These are phyloP conservation scores for Tamias sibiricus DNA, from an alignment of 2,113 vertebrate species.

Conservation along the genomic window DNA sequence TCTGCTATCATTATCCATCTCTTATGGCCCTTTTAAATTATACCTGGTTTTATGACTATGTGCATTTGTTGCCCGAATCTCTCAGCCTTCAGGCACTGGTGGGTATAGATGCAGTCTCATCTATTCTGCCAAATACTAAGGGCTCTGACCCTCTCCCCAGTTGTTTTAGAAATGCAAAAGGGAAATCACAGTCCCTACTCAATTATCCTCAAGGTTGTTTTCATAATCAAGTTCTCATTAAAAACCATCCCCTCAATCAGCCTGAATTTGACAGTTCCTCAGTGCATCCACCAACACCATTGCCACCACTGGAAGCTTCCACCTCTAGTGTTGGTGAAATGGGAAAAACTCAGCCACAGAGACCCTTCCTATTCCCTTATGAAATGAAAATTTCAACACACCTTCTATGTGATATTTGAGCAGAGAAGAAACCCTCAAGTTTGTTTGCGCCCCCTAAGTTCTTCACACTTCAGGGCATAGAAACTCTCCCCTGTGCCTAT, in stretches of 20 bases:
- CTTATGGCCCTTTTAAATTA: slow-evolving; percentile 45
- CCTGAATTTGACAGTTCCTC: neutral
- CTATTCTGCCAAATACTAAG: neutral
- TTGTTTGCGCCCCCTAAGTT: neutral
- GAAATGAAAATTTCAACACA: neutral
- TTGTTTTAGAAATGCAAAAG: slow-evolving; percentile 18
- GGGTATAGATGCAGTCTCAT: neutral
- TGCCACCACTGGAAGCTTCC: neutral
- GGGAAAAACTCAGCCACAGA: neutral
- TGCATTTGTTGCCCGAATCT: neutral
- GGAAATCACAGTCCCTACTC: slow-evolving; percentile 27
- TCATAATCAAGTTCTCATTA: neutral
- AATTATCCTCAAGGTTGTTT: neutral
- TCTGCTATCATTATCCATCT: slow-evolving; percentile 3
- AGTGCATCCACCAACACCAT: neutral
- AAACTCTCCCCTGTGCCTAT: neutral
- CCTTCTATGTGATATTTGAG: neutral
- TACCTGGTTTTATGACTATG: neutral
- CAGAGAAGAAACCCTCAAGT: neutral
- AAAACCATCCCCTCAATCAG: neutral
- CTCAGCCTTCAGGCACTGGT: neutral
- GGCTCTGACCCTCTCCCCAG: neutral
- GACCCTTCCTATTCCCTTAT: neutral
- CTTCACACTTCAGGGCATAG: neutral
- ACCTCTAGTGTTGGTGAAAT: neutral